These are phyloP conservation scores for Galaxias olidus DNA, from an alignment of 2,797 vertebrate species.

Conservation along the genomic window DNA sequence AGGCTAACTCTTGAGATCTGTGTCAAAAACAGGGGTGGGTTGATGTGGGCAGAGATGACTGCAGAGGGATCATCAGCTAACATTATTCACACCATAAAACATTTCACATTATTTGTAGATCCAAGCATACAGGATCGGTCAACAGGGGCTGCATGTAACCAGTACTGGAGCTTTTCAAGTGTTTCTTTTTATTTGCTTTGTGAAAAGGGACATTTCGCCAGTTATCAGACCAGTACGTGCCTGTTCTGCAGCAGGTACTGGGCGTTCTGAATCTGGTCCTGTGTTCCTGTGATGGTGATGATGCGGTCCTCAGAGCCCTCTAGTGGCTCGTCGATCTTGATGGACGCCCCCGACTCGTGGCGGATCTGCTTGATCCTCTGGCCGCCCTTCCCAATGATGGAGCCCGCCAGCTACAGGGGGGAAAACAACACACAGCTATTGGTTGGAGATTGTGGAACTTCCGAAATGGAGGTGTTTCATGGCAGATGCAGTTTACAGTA, in stretches of 20 bases:
- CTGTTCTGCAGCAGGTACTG: slow-evolving; percentile 99
- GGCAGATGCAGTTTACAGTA: background rate
- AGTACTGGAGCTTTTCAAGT: too few relatives aligned
- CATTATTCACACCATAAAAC: too few relatives aligned
- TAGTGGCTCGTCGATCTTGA: slow-evolving; percentile 98
- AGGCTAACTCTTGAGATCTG: too few relatives aligned
- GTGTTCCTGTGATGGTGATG: slow-evolving; percentile 97
- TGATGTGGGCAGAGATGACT: too few relatives aligned
- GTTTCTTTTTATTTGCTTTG: too few relatives aligned
- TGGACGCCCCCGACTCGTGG: slow-evolving; percentile 95
- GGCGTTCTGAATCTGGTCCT: slow-evolving; percentile 99
- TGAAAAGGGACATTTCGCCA: too few relatives aligned
- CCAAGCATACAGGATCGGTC: too few relatives aligned
- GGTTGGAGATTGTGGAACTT: background rate
- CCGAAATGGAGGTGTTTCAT: background rate
- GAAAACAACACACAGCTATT: background rate
- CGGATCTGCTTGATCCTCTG: slow-evolving; percentile 98
- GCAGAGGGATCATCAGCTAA: too few relatives aligned
- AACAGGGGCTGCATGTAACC: too few relatives aligned
- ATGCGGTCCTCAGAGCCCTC: slow-evolving; percentile 98
- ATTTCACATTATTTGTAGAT: too few relatives aligned
- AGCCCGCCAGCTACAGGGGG: slow-evolving; percentile 87
- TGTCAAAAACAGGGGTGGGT: too few relatives aligned
- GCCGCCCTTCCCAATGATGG: slow-evolving; percentile 98
- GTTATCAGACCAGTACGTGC: slow-evolving; percentile 70